Base-by-base conservation (phyloP, 92 coral and sea anemone genomes). In the Parazoanthus swiftii region DNA sequence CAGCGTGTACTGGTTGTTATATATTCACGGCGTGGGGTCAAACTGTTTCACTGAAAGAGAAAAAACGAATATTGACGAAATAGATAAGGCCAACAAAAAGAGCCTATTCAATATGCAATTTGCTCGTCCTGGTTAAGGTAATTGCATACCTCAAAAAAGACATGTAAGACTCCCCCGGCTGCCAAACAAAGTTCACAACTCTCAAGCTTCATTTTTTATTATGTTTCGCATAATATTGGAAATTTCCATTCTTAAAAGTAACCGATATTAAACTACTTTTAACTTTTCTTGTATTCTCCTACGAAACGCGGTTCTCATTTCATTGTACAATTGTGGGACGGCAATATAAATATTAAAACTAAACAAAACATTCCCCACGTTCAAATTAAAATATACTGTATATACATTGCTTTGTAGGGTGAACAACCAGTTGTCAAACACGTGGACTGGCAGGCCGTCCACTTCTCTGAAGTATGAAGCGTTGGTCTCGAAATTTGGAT, bases 191-290 rank as follows among this genome's bases (percentile, higher is more conserved):
- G n/a, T 63, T 18, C 26, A 3, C 70, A 63, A 63, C 70, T 63
- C 26, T 23, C 4, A 0, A 18, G 26, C 8, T 63, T 2, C 8
- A 26, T 42, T 50, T 84, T 84, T 82, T 84, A 68, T 84, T 68
- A 68, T 83, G 77, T 46, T 84, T 74, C 77, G 46, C 79, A 23
- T 84, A 68, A 84, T 20, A 70, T 68, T 71, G n/a, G 54, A 71
- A 84, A 44, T 71, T 71, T 84, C 79, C 46, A 84, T 84, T 76
- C 80, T 76, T 84, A 58, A 84, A 84, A 84, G 75, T 71, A 37
- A 46, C 78, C 13, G 79, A 43, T 43, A 68, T 68, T 70, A 21
- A 71, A 74, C 87, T 42, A 71, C 79, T 18, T 71, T 44, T 11
- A 71, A 48, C 70, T 82, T 39, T 82, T 50, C 68, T 72, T 76